Base-by-base conservation (phyloP, 2,888 invertebrate species). In the Euclidia mi region DNA sequence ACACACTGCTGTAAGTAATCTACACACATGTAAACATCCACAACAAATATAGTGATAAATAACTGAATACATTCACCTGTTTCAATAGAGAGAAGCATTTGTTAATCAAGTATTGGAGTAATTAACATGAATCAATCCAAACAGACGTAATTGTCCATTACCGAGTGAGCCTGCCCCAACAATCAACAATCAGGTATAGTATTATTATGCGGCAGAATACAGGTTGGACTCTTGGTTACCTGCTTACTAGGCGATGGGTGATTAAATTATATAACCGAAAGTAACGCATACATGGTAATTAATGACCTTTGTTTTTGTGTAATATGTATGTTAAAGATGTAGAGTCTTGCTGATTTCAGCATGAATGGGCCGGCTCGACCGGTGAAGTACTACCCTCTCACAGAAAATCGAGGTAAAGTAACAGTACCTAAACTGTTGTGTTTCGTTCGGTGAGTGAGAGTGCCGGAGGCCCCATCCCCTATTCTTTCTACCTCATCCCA, bases 71-170 rank as follows among this genome's bases (percentile, higher is more conserved):
- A 18, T 37, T 37, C n/a, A 37, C 17, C 15, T 35, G 10, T 37
- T 37, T 17, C 37, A 37, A 17, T 37, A 37, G 10, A 37, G 17
- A n/a, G 37, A 15, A 18, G 15, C 37, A 37, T 18, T 37, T 17
- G 37, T 34, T 37, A 37, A 37, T 18, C 37, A 18, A 10, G 37
- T 15, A 18, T 37, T 37, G 18, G 17, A 17, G 37, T 37, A 18
- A 37, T 37, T 37, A 37, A 37, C 37, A 37, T 17, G 37, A 37
- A 37, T 37, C 37, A 37, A 37, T 37, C n/a, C 37, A 15, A 37
- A 17, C 37, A 17, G 17, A 10, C 37, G 37, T 37, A 37, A 37
- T 37, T 37, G 18, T 37, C 37, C 18, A 37, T 37, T 37, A 37
- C 37, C 15, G 18, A 37, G 3, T 37, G 15, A 37, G n/a, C 37